Evolutionary conservation across 37 sponge, comb jelly and placozoan species (phyloP).

Genomic region (Haliclona indistincta): DNA sequence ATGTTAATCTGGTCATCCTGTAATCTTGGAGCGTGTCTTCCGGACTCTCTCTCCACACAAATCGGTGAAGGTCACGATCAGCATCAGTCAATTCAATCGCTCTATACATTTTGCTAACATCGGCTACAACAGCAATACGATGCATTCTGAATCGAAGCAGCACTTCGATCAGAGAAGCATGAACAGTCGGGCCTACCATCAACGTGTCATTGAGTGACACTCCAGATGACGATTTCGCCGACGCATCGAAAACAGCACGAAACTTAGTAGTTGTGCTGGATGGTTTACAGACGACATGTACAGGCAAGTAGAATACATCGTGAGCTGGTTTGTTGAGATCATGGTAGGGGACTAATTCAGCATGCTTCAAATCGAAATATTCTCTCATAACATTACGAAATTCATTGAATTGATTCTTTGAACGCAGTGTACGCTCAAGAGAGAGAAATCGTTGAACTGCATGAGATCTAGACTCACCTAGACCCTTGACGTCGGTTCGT

Average conservation of each 20-base stretch:
- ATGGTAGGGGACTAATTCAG: slow-evolving; percentile 8
- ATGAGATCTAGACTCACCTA: slow-evolving; percentile 25
- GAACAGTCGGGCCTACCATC: too few relatives aligned
- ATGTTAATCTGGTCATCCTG: slow-evolving; percentile 27
- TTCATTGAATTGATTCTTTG: background rate
- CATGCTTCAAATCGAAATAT: slow-evolving; percentile 19
- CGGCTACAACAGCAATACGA: background rate
- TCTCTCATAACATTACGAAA: slow-evolving; percentile 14
- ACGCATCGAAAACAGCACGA: slow-evolving; percentile 39
- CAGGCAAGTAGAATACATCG: too few relatives aligned
- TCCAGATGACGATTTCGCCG: slow-evolving; percentile 13
- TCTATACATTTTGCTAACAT: too few relatives aligned
- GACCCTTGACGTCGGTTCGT: background rate
- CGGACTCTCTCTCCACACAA: slow-evolving; percentile 18
- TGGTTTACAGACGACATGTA: too few relatives aligned
- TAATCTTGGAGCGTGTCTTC: slow-evolving; percentile 9
- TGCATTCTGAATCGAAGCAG: slow-evolving; percentile 13
- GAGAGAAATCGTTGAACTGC: slow-evolving; percentile 21
- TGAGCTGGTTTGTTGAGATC: slow-evolving; percentile 1
- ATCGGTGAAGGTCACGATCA: slow-evolving; percentile 18
- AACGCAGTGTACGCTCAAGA: slow-evolving; percentile 15
- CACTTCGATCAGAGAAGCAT: slow-evolving; percentile 26
- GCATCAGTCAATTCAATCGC: too few relatives aligned
- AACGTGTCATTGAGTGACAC: too few relatives aligned
- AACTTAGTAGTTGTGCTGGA: too few relatives aligned